Evolutionary conservation across 2,888 invertebrate genomes (phyloP).

Genomic region (Peribatodes rhomboidaria): DNA sequence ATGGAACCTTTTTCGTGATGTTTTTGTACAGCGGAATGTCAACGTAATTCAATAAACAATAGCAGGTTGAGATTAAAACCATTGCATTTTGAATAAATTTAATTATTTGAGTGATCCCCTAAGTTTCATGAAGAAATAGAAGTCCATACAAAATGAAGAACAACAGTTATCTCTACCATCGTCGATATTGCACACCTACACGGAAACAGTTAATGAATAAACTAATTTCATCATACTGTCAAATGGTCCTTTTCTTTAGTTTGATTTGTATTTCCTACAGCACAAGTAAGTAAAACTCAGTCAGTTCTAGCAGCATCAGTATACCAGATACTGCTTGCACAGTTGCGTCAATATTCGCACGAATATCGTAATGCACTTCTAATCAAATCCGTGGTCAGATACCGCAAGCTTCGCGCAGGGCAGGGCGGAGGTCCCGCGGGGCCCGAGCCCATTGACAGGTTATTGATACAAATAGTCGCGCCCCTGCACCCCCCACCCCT

Average conservation of each 20-base stretch:
- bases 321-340: background rate
- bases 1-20: conserved; percentile 66
- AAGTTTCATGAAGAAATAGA: background rate
- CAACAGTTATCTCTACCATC: too few species aligned
- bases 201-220: too few species aligned
- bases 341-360: conserved; percentile 62
- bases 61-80: conserved; percentile 23
- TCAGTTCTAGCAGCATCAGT: too few species aligned
- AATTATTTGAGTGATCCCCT: background rate
- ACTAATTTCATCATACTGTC: too few species aligned
- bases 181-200: too few species aligned
- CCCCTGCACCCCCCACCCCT: conserved; percentile 60
- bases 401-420: conserved; percentile 61
- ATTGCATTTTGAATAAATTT: conserved; percentile 3
- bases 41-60: conserved; percentile 51
- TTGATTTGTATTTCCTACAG: too few species aligned
- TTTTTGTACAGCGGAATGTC: conserved; percentile 53
- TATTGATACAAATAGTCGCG: conserved; percentile 85
- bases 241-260: too few species aligned
- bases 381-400: conserved; percentile 81
- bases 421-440: conserved; percentile 77
- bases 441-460: conserved; percentile 86
- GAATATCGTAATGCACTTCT: conserved; percentile 70
- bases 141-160: too few species aligned
- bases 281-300: too few species aligned